Evolutionary conservation across 2,888 invertebrate species (phyloP), one percentile per base, ranked within the genome.

Genomic region (Mayetiola destructor): DNA sequence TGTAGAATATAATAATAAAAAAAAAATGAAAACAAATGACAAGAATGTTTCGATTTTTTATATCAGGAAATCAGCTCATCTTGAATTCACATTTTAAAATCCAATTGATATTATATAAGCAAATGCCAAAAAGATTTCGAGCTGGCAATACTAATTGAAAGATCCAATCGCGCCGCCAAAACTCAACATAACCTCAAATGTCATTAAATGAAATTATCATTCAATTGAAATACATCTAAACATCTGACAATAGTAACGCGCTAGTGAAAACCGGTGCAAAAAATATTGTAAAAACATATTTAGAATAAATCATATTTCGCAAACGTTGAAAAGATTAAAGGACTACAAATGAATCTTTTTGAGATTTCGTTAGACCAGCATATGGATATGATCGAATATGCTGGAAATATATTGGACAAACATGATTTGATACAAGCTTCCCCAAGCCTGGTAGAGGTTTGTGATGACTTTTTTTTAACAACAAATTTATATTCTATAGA

Each of bases 371-470:
- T 23, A 4, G 40, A 23, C 9, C 61, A 62, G 5, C 78, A 79
- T 66, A 68, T 75, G 40, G 85, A 85, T 65, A 79, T 81, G 57
- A 73, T 89, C 63, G 88, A 89, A 71, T 74, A 83, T 64, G 88
- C 89, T 55, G 87, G 87, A 39, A 82, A 82, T 68, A 84, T 84
- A 72, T 75, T 92, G 37, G 90, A 91, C 68, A 83, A 81, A 71
- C 83, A 84, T 57, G 71, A 72, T 58, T 61, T 62, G 42, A 64
- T 64, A 30, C 73, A 72, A 60, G 63, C 66, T 42, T 62, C 65
- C 39, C 69, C 71, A 1, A 68, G 69, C 30, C 61, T 72, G 3
- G 61, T 71, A 18, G 72, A 72, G 62, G 72, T 73, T 61, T 59
- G n/a, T 55, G 2, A 14, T 37, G n/a, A n/a, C n/a, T n/a, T 52